Evolutionary conservation across 2,113 vertebrate species (phyloP).

Genomic region (Irena cyanogastra): DNA sequence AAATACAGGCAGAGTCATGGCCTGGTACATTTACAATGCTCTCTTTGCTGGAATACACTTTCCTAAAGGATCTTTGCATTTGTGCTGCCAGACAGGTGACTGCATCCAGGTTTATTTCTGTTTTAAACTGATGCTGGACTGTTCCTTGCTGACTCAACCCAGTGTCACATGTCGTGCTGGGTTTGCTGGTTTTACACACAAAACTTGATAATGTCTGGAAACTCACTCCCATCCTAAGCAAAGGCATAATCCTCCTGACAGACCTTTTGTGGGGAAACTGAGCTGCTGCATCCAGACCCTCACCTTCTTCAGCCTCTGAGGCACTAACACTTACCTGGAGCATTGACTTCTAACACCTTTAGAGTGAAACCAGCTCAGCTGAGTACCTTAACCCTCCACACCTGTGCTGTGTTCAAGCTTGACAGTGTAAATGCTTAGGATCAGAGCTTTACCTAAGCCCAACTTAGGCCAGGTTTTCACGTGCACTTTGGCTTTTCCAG

Average conservation of each 20-base stretch:
- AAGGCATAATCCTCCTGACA: background rate
- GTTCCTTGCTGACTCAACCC: background rate
- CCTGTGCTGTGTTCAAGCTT: background rate
- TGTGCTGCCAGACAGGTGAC: background rate
- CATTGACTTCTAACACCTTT: background rate
- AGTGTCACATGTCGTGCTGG: accelerated
- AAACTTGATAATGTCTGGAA: background rate
- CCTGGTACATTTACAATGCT: background rate
- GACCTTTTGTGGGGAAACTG: background rate
- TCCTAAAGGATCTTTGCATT: background rate
- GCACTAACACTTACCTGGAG: background rate
- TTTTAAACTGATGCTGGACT: background rate
- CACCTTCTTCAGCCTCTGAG: background rate
- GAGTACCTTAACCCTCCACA: background rate
- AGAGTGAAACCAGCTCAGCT: background rate
- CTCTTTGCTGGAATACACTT: background rate
- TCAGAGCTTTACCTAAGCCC: background rate
- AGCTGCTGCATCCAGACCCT: background rate
- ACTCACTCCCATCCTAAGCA: background rate
- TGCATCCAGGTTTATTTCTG: background rate
- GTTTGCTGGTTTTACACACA: background rate
- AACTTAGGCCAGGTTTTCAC: background rate
- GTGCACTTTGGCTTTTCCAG: background rate
- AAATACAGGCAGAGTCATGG: background rate
- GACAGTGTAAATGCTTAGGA: background rate